Evolutionary conservation across 2,797 vertebrate species (phyloP).

Genomic region (Argya squamiceps): DNA sequence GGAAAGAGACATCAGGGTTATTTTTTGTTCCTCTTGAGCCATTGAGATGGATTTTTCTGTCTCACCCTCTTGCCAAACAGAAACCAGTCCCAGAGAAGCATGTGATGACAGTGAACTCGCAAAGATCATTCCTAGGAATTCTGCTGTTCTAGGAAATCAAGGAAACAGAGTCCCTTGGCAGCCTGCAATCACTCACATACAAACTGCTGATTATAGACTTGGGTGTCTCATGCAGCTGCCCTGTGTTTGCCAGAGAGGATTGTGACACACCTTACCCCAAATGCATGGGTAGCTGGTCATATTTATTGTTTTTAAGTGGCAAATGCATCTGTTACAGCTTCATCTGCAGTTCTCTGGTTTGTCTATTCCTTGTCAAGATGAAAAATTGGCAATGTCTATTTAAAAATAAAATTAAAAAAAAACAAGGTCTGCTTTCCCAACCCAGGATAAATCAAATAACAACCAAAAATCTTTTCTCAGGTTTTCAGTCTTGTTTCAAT

Average conservation of each 20-base stretch:
- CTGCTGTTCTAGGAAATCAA: conserved; percentile 7
- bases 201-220: background rate
- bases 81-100: conserved; percentile 5
- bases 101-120: background rate
- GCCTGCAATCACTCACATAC: background rate
- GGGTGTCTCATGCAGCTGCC: background rate
- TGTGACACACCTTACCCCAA: background rate
- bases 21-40: background rate
- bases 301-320: background rate
- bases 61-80: background rate
- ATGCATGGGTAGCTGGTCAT: background rate
- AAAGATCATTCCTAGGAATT: background rate
- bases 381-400: background rate
- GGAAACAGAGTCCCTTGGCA: background rate
- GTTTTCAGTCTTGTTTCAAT: background rate
- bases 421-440: background rate
- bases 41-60: background rate
- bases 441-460: background rate
- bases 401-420: background rate
- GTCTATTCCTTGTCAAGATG: background rate
- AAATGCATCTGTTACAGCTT: background rate
- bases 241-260: background rate
- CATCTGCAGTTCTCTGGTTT: background rate
- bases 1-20: background rate
- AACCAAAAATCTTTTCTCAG: background rate